Conservation (phyloP, 2,888 invertebrate genomes). For the Chrysopilus asiliformis region DNA sequence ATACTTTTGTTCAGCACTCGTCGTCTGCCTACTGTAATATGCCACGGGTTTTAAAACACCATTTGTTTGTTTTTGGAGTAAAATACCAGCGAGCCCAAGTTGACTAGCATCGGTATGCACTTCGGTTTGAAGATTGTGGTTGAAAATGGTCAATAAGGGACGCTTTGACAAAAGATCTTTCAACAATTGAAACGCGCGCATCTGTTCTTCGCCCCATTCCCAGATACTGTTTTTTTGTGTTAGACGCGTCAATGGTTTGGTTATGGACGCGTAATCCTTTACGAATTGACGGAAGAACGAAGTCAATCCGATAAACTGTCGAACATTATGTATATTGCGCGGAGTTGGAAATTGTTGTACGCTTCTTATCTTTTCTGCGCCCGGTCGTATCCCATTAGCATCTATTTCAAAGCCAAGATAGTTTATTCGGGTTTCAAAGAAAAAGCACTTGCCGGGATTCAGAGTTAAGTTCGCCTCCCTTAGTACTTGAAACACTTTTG, state of each 20-base stretch:
- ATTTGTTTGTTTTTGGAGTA: conserved; percentile 17
- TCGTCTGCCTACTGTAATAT: conserved; percentile 23
- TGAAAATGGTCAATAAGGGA: conserved; percentile 1
- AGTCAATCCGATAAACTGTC: conserved; percentile 2
- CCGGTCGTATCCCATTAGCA: background rate
- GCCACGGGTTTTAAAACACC: conserved; percentile 18
- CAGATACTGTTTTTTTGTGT: too few relatives aligned
- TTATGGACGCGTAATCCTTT: too few relatives aligned
- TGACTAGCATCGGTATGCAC: conserved; percentile 4
- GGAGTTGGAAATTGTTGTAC: background rate
- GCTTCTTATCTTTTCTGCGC: background rate
- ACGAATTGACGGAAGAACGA: conserved; percentile 2
- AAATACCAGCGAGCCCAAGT: conserved; percentile 18
- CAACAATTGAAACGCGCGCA: too few relatives aligned
- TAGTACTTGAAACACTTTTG: conserved; percentile 6
- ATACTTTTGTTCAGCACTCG: conserved; percentile 23
- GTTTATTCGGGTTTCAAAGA: conserved; percentile 9
- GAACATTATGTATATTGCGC: background rate
- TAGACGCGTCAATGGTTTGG: too few relatives aligned
- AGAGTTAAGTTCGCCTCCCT: conserved; percentile 7
- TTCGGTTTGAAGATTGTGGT: background rate
- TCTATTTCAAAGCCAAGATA: conserved; percentile 9
- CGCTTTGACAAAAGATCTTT: background rate
- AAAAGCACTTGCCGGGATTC: conserved; percentile 10
- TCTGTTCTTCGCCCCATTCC: too few relatives aligned